Evolutionary conservation across 2,888 invertebrate species (phyloP).

Genomic region (Leucophenga montana): DNA sequence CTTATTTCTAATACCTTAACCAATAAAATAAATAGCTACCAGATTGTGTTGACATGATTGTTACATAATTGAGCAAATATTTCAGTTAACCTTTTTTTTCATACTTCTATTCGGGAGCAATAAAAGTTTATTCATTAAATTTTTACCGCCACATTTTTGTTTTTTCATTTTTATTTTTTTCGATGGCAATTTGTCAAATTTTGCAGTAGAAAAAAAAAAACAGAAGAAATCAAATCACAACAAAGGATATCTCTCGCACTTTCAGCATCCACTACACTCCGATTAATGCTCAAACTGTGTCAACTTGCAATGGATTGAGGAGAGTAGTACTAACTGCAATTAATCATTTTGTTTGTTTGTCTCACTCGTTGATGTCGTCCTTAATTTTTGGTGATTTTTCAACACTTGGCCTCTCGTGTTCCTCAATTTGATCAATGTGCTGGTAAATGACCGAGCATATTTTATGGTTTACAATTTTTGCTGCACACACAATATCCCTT

Average conservation of each 20-base stretch:
- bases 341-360: conserved; percentile 34
- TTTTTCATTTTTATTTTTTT: conserved; percentile 19
- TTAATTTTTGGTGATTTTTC: conserved; percentile 25
- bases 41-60: conserved; percentile 21
- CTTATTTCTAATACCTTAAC: not conserved
- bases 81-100: conserved; percentile 37
- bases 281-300: no score
- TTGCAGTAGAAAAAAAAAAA: conserved; percentile 21
- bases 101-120: conserved; percentile 34
- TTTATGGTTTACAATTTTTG: conserved; percentile 14
- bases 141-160: conserved; percentile 56
- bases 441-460: conserved; percentile 15
- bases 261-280: no score
- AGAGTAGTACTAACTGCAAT: conserved; percentile 7
- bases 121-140: conserved; percentile 69
- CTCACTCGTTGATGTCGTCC: conserved; percentile 5
- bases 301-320: no score
- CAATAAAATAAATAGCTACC: not conserved
- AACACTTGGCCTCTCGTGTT: not conserved
- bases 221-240: conserved; percentile 8
- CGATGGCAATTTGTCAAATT: conserved; percentile 56
- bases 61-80: conserved; percentile 33
- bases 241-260: not conserved
- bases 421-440: conserved; percentile 10
- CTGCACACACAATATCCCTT: not conserved